Base-by-base conservation (phyloP, 1,140 invertebrate species). In the Orussus abietinus region DNA sequence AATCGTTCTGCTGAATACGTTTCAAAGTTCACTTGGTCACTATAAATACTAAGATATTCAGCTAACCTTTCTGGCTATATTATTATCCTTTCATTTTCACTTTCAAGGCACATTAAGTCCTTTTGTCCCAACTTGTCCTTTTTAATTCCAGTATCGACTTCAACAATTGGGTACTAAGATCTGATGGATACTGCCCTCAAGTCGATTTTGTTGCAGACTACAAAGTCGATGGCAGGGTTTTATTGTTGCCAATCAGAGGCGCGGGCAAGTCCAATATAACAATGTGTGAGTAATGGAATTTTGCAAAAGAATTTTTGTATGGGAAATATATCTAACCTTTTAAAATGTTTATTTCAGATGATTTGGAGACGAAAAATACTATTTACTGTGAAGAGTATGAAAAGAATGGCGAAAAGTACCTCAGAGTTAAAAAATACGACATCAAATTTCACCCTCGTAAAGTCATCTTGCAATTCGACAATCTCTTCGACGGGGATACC, bases 221-320 rank as follows among this genome's bases (percentile, higher is more conserved):
- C 47, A 77, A 80, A 31, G 74, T 86, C 57, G 75, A 77, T 13
- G 85, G 86, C 17, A 77, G 78, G 33, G 78, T 88, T 34, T 55
- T 88, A 3, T 53, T 88, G 10, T 53, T 88, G 18, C 83, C 84
- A 0, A 80, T 88, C 13, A 76, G 71, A n/a, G 85, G 86, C 21
- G 74, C 77, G 40, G 86, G 86, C 4, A 66, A 77, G 26, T 78
- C 78, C 0, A 85, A 86, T 47, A 77, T 88, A 5, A 83, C 81
- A 4, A 75, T 85, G 61, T 50, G 81, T 83, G 75, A 79, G 73
- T 78, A 35, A 35, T 19, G 25, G 6, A 14, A 12, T 14, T 29
- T 38, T 25, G 3, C 20, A 36, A 21, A 15, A n/a, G 34, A 42
- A 42, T 22, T 11, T 13, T 22, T 15, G n/a, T n/a, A n/a, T n/a